Evolutionary conservation across 2,797 vertebrate genomes (phyloP).

Genomic region (Scleropages formosus): DNA sequence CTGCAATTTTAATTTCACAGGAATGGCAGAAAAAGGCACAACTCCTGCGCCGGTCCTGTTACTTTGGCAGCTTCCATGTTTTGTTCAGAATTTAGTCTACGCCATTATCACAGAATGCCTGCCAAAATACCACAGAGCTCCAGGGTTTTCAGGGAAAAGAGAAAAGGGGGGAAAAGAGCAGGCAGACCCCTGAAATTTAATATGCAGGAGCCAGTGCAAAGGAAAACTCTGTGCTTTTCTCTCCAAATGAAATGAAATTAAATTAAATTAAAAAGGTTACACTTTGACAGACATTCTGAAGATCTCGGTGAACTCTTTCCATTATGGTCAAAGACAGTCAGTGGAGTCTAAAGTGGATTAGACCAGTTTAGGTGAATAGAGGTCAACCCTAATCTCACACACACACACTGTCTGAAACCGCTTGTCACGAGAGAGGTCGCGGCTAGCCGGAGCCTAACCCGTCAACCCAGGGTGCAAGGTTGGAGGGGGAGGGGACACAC

Average conservation of each 20-base stretch:
- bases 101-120: slow-evolving; percentile 15
- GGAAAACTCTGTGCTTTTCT: slow-evolving; percentile 12
- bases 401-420: no score
- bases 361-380: slow-evolving; percentile 7
- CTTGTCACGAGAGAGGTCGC: no score
- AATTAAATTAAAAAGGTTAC: not conserved
- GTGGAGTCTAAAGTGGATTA: not conserved
- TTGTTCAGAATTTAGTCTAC: slow-evolving; percentile 12
- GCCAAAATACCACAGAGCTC: not conserved
- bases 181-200: slow-evolving; percentile 13
- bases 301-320: not conserved
- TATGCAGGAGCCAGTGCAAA: slow-evolving; percentile 4
- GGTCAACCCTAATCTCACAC: not conserved
- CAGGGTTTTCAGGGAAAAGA: not conserved
- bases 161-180: not conserved
- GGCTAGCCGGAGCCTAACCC: no score
- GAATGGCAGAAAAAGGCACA: not conserved
- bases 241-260: slow-evolving; percentile 5
- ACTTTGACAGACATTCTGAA: not conserved
- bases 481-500: no score
- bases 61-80: not conserved
- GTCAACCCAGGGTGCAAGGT: no score
- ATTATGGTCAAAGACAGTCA: not conserved
- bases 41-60: not conserved
- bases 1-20: not conserved